Evolutionary conservation across 2,888 invertebrate species (phyloP), one percentile per base, ranked within the genome.

Genomic region (Melikaiella ostensackeni): DNA sequence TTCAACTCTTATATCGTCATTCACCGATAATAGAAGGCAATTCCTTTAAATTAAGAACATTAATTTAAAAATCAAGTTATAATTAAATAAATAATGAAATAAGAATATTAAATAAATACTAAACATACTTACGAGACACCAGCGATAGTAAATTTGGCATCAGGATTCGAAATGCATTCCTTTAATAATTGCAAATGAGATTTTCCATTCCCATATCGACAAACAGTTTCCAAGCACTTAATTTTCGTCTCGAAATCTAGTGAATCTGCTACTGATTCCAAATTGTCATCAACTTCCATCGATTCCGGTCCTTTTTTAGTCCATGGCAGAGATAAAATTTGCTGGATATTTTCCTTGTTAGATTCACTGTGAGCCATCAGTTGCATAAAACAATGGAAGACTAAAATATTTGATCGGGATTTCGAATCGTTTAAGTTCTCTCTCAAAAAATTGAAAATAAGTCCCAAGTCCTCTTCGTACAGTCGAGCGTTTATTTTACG

Each of bases 291-390:
- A 8, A 84, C 76, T 50, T 85, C 84, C n/a, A 76, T 33, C 19
- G 84, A 73, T 70, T 84, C 73, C 55, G 62, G n/a, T 75, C 57
- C 75, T 24, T 59, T 79, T 33, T 82, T 81, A 8, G 80, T 76
- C 88, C 87, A 89, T n/a, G 89, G 86, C 19, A 88, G 66, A 4
- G 84, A 79, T 42, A 91, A 75, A 77, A 91, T 82, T 35, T 83
- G 82, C 63, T 89, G 85, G 66, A 91, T 83, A 50, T 87, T 81
- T 24, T 57, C 63, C 76, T 81, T 84, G 74, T 87, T 77, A 0
- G 85, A 78, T 82, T 89, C 89, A n/a, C 81, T 73, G 38, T 88
- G 86, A 61, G 86, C 83, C 79, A 89, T 82, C 50, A 91, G 75
- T 77, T 86, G 82, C 61, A 85, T 77, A n/a, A 89, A 81, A 80